Conservation (phyloP, 2,113 vertebrate genomes). For the Argyrosomus japonicus region DNA sequence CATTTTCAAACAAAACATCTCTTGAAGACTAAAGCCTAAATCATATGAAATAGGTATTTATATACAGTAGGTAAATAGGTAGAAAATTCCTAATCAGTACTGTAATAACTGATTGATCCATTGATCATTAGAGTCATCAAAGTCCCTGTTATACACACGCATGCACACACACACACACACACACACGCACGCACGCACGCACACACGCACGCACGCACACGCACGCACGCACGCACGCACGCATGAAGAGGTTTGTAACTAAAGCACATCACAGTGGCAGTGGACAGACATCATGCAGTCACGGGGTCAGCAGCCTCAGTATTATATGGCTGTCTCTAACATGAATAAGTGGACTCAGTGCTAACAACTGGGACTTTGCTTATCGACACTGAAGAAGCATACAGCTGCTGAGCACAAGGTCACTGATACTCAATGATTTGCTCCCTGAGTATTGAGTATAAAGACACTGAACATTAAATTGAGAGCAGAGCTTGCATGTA, state of each 20-base stretch:
- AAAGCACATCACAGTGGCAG: slow-evolving; percentile 2
- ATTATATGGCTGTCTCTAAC: slow-evolving; percentile 34
- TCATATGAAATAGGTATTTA: too few species aligned
- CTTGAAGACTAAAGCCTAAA: too few species aligned
- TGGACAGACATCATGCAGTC: slow-evolving; percentile 9
- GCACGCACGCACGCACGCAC: not conserved
- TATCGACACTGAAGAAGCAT: slow-evolving; percentile 2
- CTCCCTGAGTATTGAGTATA: too few species aligned
- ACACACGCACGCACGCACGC: not conserved
- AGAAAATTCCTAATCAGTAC: too few species aligned
- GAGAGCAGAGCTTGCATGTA: not conserved
- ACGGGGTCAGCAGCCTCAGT: slow-evolving; percentile 31
- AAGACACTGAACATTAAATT: too few species aligned
- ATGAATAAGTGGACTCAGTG: slow-evolving; percentile 20
- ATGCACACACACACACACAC: too few species aligned
- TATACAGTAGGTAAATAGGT: too few species aligned
- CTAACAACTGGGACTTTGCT: slow-evolving; percentile 16
- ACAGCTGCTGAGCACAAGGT: slow-evolving; percentile 18
- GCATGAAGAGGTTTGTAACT: slow-evolving; percentile 3
- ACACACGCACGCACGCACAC: not conserved
- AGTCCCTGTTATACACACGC: too few species aligned
- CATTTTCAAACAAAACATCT: too few species aligned
- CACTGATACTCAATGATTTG: slow-evolving; percentile 9
- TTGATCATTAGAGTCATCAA: too few species aligned
- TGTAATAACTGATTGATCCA: too few species aligned